These are phyloP conservation scores for Drosophila aff. DNA, from an alignment of 1,140 invertebrate species.

Conservation along the genomic window DNA sequence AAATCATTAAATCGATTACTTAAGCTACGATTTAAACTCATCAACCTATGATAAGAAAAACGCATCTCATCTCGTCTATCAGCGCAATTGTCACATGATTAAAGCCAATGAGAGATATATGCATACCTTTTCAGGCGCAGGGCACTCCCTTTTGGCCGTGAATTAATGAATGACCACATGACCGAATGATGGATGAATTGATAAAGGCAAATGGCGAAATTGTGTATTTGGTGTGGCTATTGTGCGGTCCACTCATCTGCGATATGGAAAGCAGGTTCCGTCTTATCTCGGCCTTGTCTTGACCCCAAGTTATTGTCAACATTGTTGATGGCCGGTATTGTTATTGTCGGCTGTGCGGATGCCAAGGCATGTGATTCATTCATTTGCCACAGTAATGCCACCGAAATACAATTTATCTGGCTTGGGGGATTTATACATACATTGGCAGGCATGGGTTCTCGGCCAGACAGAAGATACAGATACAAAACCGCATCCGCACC, in stretches of 20 bases:
- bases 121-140: slow-evolving; percentile 36
- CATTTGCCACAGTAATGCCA: slow-evolving; percentile 67
- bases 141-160: slow-evolving; percentile 51
- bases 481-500: slow-evolving; percentile 59
- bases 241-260: slow-evolving; percentile 66
- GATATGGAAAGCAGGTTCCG: slow-evolving; percentile 31
- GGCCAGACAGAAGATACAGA: slow-evolving; percentile 43
- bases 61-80: slow-evolving; percentile 48
- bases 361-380: slow-evolving; percentile 69
- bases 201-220: slow-evolving; percentile 64
- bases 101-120: slow-evolving; percentile 43
- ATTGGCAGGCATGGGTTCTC: slow-evolving; percentile 26
- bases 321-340: slow-evolving; percentile 57
- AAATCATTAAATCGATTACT: not conserved
- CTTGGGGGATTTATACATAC: slow-evolving; percentile 52
- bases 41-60: slow-evolving; percentile 12
- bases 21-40: slow-evolving; percentile 1
- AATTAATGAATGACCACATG: slow-evolving; percentile 61
- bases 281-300: slow-evolving; percentile 65
- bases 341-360: slow-evolving; percentile 26
- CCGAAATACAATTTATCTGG: slow-evolving; percentile 77
- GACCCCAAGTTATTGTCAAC: slow-evolving; percentile 68
- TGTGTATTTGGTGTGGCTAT: slow-evolving; percentile 38
- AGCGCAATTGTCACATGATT: slow-evolving; percentile 74
- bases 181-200: slow-evolving; percentile 70